Evolutionary conservation across 2,113 vertebrate genomes (phyloP).

Genomic region (Ia io): DNA sequence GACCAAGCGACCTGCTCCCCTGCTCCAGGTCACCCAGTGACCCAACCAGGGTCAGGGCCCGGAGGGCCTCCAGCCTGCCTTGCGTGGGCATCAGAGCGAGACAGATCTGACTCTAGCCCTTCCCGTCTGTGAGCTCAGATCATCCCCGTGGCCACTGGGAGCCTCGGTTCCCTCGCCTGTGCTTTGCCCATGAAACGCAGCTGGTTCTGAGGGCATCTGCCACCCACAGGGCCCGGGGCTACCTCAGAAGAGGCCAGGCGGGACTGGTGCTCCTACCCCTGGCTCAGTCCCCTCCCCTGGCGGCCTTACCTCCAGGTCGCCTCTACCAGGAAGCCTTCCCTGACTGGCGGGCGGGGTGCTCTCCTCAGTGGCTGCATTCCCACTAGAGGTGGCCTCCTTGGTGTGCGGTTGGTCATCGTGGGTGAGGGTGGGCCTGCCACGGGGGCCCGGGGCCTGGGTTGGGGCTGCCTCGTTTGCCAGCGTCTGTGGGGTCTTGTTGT

Average conservation of each 20-base stretch:
- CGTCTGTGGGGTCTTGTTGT: neutral
- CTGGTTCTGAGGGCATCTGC: neutral
- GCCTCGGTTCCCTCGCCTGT: rapidly evolving
- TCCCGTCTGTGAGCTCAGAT: neutral
- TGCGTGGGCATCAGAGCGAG: rapidly evolving
- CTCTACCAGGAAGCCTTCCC: neutral
- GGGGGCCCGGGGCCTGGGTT: neutral
- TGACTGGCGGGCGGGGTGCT: rapidly evolving
- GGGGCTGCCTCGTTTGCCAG: neutral
- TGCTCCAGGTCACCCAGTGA: neutral
- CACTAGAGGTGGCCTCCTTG: neutral
- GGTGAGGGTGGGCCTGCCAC: neutral
- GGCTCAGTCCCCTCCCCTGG: neutral
- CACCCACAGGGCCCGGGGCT: rapidly evolving
- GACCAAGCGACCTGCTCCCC: neutral
- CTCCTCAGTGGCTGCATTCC: neutral
- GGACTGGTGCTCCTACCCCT: neutral
- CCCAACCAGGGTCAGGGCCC: rapidly evolving
- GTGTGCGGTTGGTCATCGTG: too few species aligned
- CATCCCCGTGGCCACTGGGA: rapidly evolving
- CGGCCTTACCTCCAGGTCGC: neutral
- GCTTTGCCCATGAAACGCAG: neutral
- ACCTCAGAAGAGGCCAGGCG: neutral
- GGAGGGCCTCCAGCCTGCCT: neutral
- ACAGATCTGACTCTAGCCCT: rapidly evolving